These are phyloP conservation scores for Mamestra brassicae DNA, from an alignment of 2,888 invertebrate species.

Conservation along the genomic window DNA sequence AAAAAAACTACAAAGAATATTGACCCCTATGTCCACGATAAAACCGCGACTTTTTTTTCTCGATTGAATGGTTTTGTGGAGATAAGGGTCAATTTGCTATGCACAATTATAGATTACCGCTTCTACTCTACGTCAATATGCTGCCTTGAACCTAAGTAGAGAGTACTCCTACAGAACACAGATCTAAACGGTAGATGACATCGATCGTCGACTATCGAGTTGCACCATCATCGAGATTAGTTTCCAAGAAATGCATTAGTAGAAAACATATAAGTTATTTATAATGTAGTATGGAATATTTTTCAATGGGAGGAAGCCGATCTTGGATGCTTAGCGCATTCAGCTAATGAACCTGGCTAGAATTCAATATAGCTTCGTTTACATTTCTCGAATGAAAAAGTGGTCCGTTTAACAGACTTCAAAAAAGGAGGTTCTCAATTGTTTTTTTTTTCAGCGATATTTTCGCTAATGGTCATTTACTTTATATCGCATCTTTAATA, in stretches of 20 bases:
- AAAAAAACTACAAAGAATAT: neutral
- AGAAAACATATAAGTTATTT: slow-evolving; percentile 6
- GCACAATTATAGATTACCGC: neutral
- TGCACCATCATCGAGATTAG: slow-evolving; percentile 11
- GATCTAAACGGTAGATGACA: neutral
- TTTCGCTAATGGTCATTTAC: no score
- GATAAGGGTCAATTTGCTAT: neutral
- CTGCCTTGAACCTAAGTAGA: neutral
- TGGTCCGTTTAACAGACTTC: neutral
- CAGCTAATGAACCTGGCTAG: neutral
- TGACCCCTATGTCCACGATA: neutral
- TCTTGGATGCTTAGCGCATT: neutral
- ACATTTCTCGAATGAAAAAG: neutral
- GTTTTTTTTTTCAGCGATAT: no score
- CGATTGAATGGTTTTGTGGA: neutral
- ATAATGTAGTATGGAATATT: slow-evolving; percentile 2
- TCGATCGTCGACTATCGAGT: slow-evolving; percentile 4
- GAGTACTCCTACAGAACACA: no score
- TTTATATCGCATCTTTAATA: no score
- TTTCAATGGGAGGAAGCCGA: slow-evolving; percentile 1
- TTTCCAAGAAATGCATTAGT: slow-evolving; percentile 16
- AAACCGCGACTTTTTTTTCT: neutral
- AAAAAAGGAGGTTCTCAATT: no score
- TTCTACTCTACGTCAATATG: neutral
- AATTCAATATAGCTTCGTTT: slow-evolving; percentile 1